A percentile compares a stretch with the other conserved stretches of the same genome.
These are phyloP conservation scores for Papilio glaucus DNA, from an alignment of 1,140 invertebrate genomes.

Conservation along the genomic window DNA sequence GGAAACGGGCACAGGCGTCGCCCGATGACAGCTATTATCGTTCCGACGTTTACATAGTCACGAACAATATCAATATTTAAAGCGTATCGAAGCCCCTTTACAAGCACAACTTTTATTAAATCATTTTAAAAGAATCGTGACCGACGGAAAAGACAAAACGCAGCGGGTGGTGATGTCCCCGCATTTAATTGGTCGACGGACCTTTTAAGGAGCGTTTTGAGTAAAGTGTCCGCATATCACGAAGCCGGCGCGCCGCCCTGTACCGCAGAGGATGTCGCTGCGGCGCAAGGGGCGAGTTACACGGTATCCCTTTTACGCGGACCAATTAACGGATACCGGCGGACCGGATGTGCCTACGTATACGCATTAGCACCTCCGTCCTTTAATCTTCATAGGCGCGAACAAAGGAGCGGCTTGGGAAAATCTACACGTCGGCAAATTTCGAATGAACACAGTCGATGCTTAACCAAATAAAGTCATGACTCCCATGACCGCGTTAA, in stretches of 20 bases:
- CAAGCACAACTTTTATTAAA: conserved; percentile 32
- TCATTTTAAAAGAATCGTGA: conserved; percentile 47
- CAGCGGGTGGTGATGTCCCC: conserved; percentile 50
- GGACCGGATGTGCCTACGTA: conserved; percentile 78
- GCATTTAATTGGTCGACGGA: conserved; percentile 54
- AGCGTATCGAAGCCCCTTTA: conserved; percentile 11
- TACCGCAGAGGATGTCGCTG: conserved; percentile 66
- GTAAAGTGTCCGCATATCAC: conserved; percentile 52
- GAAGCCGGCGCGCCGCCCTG: conserved; percentile 56
- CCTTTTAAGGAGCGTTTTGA: conserved; percentile 61
- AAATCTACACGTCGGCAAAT: conserved; percentile 54
- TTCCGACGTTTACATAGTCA: conserved; percentile 19
- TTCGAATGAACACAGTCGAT: conserved; percentile 30
- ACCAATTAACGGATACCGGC: conserved; percentile 79
- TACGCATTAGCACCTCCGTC: conserved; percentile 79
- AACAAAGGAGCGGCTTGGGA: conserved; percentile 62
- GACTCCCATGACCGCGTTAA: conserved; percentile 54
- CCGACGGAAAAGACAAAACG: conserved; percentile 49
- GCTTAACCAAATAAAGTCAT: conserved; percentile 40
- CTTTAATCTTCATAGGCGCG: conserved; percentile 74
- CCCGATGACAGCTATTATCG: conserved; percentile 29
- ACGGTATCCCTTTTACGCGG: conserved; percentile 82
- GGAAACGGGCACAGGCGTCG: conserved; percentile 5
- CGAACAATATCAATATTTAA: conserved; percentile 33
- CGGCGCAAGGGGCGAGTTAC: conserved; percentile 61